These are phyloP conservation scores for Onychomys torridus DNA, from an alignment of 2,797 vertebrate genomes.

Conservation along the genomic window DNA sequence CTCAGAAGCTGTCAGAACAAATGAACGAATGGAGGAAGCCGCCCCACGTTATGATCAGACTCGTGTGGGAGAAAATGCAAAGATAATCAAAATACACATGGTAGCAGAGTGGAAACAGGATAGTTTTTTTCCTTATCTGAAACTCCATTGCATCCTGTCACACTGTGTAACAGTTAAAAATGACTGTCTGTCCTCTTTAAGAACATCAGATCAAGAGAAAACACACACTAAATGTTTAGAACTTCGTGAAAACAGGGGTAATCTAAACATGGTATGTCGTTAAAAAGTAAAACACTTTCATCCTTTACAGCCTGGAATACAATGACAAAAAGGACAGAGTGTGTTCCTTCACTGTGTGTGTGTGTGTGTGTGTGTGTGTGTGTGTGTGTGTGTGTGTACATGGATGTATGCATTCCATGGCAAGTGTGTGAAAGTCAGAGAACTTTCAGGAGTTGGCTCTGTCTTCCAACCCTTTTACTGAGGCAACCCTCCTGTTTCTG, in stretches of 20 bases:
- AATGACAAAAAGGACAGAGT: neutral
- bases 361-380: neutral
- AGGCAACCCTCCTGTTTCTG: neutral
- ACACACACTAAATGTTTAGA: neutral
- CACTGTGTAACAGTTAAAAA: neutral
- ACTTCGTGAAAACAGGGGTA: slow-evolving; percentile 39
- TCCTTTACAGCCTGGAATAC: neutral
- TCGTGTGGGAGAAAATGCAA: neutral
- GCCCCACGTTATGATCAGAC: neutral
- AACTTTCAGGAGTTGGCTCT: neutral
- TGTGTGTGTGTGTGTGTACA: neutral
- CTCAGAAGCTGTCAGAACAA: slow-evolving; percentile 12
- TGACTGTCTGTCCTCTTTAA: neutral
- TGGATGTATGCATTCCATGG: neutral
- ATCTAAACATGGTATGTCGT: slow-evolving; percentile 10
- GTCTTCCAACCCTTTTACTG: neutral
- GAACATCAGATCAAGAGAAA: slow-evolving; percentile 35
- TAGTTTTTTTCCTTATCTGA: neutral
- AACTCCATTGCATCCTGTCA: neutral
- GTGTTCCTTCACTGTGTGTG: neutral
- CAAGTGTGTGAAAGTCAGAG: neutral
- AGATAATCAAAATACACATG: neutral
- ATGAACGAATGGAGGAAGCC: neutral
- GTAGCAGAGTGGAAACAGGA: neutral
- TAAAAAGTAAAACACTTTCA: slow-evolving; percentile 26